Conservation (phyloP, 2,797 vertebrate genomes). For the Artibeus lituratus region DNA sequence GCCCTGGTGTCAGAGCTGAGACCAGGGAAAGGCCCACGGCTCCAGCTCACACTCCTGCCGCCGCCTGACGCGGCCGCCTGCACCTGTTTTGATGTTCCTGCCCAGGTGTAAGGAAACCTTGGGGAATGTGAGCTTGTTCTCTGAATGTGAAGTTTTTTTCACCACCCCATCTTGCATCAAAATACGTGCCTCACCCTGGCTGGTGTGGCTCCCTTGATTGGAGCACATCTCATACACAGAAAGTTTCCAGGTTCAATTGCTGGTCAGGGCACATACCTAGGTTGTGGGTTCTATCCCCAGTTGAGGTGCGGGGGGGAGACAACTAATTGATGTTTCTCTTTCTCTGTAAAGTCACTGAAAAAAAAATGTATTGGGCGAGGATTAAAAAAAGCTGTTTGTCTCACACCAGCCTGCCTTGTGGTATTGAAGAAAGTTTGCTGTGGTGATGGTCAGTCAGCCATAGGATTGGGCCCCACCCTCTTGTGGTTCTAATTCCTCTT, state of each 20-base stretch:
- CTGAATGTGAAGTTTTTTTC: not conserved
- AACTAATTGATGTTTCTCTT: not conserved
- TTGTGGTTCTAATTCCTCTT: not conserved
- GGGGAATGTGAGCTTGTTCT: not conserved
- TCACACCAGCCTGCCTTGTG: not conserved
- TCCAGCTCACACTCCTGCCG: not conserved
- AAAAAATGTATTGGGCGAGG: not conserved
- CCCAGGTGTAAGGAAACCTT: not conserved
- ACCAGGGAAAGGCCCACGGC: not conserved
- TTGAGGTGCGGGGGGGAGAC: not conserved
- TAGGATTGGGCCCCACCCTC: not conserved
- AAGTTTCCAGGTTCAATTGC: not conserved
- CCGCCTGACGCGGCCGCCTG: accelerated
- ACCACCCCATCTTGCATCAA: not conserved
- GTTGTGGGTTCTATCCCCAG: not conserved
- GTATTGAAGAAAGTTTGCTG: not conserved
- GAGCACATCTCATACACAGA: not conserved
- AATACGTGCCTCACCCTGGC: not conserved
- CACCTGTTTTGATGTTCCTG: not conserved
- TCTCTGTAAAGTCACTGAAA: not conserved
- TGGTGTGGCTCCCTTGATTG: not conserved
- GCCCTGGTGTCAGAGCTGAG: not conserved
- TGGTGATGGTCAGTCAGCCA: not conserved
- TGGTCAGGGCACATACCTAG: not conserved
- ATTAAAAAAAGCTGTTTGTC: not conserved